These are phyloP conservation scores for Tortricodes alternella DNA, from an alignment of 2,888 invertebrate species.

Conservation along the genomic window DNA sequence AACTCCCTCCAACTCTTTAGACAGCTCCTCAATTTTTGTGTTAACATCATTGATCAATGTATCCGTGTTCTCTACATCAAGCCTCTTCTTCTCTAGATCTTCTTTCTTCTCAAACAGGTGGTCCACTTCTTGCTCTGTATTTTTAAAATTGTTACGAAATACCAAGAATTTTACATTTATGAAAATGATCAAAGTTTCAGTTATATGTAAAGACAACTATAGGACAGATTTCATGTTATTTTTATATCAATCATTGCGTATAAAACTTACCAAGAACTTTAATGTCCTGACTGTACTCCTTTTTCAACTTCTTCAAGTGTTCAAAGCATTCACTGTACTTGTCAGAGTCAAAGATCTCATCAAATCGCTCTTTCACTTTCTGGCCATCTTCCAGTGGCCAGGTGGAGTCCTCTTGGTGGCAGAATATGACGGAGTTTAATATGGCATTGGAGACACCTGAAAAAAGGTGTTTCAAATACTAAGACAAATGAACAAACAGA, in stretches of 20 bases:
- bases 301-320: conserved; percentile 85
- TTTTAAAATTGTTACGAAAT: no score
- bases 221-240: no score
- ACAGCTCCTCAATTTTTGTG: conserved; percentile 80
- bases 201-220: no score
- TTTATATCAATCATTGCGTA: no score
- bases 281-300: conserved; percentile 77
- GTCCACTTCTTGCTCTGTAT: conserved; percentile 77
- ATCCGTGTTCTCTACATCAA: conserved; percentile 81
- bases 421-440: conserved; percentile 97
- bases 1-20: conserved; percentile 81
- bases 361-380: conserved; percentile 96
- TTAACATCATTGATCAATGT: conserved; percentile 84
- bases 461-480: conserved; percentile 45
- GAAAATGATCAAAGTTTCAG: no score
- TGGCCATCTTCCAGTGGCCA: conserved; percentile 98
- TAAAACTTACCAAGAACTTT: conserved; percentile 78
- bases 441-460: conserved; percentile 97
- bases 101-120: conserved; percentile 81
- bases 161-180: no score
- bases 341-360: conserved; percentile 98
- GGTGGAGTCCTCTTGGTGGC: conserved; percentile 98
- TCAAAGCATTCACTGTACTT: conserved; percentile 96
- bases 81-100: conserved; percentile 83
- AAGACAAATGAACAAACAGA: background rate